Evolutionary conservation across 1,140 invertebrate genomes (phyloP).

Genomic region (Papilio helenus): DNA sequence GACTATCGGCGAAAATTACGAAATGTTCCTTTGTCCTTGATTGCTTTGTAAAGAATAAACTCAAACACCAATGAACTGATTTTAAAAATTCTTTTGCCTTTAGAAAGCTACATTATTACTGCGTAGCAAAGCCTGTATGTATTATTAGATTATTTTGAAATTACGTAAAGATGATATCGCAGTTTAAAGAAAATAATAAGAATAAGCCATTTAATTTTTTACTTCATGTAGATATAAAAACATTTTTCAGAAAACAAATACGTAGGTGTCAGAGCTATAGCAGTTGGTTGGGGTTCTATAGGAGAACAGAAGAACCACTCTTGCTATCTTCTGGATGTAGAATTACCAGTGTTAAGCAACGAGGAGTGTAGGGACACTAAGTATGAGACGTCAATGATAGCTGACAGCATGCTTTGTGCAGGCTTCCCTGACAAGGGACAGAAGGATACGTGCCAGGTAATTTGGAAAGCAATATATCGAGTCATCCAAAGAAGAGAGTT

Average conservation of each 20-base stretch:
- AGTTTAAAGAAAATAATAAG: no score
- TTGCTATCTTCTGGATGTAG: constrained; percentile 90
- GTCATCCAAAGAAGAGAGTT: not conserved
- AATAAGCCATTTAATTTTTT: no score
- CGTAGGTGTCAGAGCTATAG: constrained; percentile 87
- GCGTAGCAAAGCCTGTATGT: no score
- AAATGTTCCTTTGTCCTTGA: no score
- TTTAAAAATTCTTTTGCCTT: no score
- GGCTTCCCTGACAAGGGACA: constrained; percentile 88
- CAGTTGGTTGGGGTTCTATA: constrained; percentile 93
- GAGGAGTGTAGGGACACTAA: constrained; percentile 89
- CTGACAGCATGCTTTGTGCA: constrained; percentile 93
- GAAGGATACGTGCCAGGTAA: constrained; percentile 93
- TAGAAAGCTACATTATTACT: no score
- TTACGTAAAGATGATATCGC: no score
- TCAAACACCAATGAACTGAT: no score
- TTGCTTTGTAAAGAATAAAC: no score
- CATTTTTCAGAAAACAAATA: constrained; percentile 86
- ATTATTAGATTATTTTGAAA: no score
- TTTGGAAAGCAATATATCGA: not conserved
- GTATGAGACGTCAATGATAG: constrained; percentile 90
- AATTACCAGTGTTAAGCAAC: constrained; percentile 91
- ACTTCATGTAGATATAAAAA: not conserved
- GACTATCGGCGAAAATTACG: no score
- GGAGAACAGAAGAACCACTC: constrained; percentile 91